These are phyloP conservation scores for Crossaster papposus DNA, from an alignment of 53 echinoderm and acorn worm species.

Conservation along the genomic window DNA sequence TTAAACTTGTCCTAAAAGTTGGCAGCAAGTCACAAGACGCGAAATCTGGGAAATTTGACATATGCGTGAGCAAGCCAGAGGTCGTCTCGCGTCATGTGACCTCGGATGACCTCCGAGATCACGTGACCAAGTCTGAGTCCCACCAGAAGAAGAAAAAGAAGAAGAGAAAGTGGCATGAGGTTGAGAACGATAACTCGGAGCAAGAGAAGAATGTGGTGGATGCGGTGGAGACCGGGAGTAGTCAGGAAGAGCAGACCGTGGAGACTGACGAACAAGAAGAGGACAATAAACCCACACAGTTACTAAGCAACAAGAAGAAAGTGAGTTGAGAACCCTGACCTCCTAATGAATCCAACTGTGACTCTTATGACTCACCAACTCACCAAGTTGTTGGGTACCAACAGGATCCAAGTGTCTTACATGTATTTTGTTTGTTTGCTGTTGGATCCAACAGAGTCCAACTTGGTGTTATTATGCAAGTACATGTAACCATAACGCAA, in stretches of 20 bases:
- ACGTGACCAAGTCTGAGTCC: slow-evolving; percentile 25
- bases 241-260: slow-evolving; percentile 39
- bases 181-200: slow-evolving; percentile 50
- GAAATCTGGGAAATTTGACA: slow-evolving; percentile 52
- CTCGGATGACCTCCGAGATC: slow-evolving; percentile 56
- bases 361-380: too few relatives aligned
- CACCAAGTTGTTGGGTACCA: too few relatives aligned
- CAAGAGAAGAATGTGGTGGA: slow-evolving; percentile 42
- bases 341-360: too few relatives aligned
- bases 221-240: slow-evolving; percentile 18
- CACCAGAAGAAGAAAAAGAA: slow-evolving; percentile 70
- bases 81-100: slow-evolving; percentile 47
- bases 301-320: slow-evolving; percentile 24
- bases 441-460: too few relatives aligned
- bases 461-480: too few relatives aligned
- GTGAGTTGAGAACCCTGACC: slow-evolving; percentile 1
- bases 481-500: too few relatives aligned
- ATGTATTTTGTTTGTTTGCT: too few relatives aligned
- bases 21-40: slow-evolving; percentile 69
- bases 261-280: slow-evolving; percentile 46
- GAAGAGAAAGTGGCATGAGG: slow-evolving; percentile 80
- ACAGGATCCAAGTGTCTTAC: too few relatives aligned
- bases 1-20: slow-evolving; percentile 90
- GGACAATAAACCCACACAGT: slow-evolving; percentile 21
- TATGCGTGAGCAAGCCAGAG: slow-evolving; percentile 52